These are phyloP conservation scores for Anas platyrhynchos DNA, from an alignment of 2,113 vertebrate genomes.

Conservation along the genomic window DNA sequence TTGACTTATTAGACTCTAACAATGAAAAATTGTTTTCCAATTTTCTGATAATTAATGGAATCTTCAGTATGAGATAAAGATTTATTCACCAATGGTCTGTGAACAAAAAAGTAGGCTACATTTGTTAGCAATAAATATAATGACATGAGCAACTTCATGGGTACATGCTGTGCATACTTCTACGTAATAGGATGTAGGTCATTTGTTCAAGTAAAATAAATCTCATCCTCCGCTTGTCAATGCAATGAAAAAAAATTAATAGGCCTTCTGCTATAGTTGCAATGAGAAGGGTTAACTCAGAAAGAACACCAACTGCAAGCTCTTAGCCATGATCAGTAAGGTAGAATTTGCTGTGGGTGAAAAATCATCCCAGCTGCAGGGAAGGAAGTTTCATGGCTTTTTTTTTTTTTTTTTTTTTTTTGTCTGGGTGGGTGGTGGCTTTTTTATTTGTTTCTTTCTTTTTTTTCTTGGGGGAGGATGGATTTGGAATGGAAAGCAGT, in stretches of 20 bases:
- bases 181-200: not conserved
- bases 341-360: not conserved
- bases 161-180: not conserved
- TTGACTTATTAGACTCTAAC: not conserved
- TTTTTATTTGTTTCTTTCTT: too few species aligned
- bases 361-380: not conserved
- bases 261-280: not conserved
- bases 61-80: not conserved
- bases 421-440: too few species aligned
- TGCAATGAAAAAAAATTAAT: not conserved
- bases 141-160: not conserved
- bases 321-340: not conserved
- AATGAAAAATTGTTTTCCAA: not conserved
- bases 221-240: not conserved
- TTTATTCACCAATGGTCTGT: not conserved
- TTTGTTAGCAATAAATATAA: not conserved
- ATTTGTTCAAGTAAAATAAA: not conserved
- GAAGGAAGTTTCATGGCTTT: not conserved
- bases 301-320: not conserved
- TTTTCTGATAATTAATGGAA: not conserved
- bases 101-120: not conserved
- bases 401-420: not conserved
- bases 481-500: not conserved
- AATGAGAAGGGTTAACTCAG: not conserved
- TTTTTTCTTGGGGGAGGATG: too few species aligned